phyloP scores from a whole-genome alignment of 1,140 invertebrate species.

The Apis dorsata region DNA sequence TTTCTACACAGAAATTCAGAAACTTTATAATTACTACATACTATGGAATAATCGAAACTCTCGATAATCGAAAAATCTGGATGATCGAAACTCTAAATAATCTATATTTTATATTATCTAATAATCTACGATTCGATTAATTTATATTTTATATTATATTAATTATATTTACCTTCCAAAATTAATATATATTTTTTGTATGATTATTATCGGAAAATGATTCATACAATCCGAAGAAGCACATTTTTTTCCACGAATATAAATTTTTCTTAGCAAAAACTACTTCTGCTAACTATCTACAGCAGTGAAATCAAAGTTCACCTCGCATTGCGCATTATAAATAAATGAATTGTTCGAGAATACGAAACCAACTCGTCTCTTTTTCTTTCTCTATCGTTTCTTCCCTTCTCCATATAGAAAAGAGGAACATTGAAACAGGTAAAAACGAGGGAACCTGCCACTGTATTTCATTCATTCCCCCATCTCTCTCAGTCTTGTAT shows the following conservation, averaged over 20 bases:
- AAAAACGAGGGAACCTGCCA: constrained; percentile 35
- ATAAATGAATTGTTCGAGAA: constrained; percentile 26
- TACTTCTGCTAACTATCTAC: neutral
- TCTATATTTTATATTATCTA: too few species aligned
- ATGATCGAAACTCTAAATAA: too few species aligned
- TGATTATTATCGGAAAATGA: too few species aligned
- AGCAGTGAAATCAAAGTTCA: neutral
- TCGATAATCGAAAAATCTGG: too few species aligned
- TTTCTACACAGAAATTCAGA: too few species aligned
- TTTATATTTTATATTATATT: too few species aligned
- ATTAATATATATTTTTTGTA: too few species aligned
- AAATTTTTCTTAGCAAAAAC: neutral
- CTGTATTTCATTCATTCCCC: constrained; percentile 28
- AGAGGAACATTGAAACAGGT: constrained; percentile 20
- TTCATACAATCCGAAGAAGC: neutral
- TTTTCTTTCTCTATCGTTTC: neutral
- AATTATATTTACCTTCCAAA: too few species aligned
- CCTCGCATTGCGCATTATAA: neutral
- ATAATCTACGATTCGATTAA: too few species aligned
- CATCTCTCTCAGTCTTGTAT: neutral
- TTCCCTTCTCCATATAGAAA: neutral
- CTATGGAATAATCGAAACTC: too few species aligned
- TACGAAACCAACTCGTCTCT: neutral
- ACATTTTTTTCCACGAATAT: neutral
- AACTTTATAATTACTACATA: too few species aligned